phyloP scores from a whole-genome alignment of 92 coral and sea anemone species.

The Heliopora coerulea region DNA sequence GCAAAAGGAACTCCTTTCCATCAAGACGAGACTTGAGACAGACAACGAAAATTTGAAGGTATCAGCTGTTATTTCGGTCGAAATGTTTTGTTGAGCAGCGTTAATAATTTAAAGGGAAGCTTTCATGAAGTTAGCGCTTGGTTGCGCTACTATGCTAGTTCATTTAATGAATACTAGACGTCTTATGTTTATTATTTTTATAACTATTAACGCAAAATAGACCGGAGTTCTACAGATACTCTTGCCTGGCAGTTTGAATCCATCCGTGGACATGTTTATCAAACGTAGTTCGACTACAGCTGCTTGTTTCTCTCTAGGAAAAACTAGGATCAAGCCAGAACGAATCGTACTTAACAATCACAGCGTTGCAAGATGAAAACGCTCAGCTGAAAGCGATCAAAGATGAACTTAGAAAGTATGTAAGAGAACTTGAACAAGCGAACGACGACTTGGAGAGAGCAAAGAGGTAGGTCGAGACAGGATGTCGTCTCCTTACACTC shows the following conservation, averaged over 20 bases:
- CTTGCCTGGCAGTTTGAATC: background rate
- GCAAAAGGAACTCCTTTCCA: slow-evolving; percentile 91
- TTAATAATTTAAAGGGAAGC: slow-evolving; percentile 33
- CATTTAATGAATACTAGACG: no score
- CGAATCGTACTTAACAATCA: slow-evolving; percentile 92
- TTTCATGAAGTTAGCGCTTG: no score
- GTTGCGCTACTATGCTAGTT: no score
- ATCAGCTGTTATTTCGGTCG: background rate
- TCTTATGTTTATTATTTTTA: no score
- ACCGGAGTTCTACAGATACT: background rate
- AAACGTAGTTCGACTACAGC: background rate
- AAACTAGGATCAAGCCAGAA: slow-evolving; percentile 96
- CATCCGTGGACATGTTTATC: no score
- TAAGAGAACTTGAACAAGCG: slow-evolving; percentile 97
- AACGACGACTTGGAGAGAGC: slow-evolving; percentile 98
- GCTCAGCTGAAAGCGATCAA: slow-evolving; percentile 97
- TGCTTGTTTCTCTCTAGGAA: slow-evolving; percentile 56
- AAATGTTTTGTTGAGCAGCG: background rate
- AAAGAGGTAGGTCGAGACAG: slow-evolving; percentile 90
- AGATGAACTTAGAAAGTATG: slow-evolving; percentile 94
- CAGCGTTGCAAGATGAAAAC: slow-evolving; percentile 93
- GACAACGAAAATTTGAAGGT: slow-evolving; percentile 98
- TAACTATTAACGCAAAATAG: no score
- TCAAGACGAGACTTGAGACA: slow-evolving; percentile 87
- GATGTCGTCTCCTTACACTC: no score